phyloP scores from a whole-genome alignment of 2,113 vertebrate species.

The Alethe diademata region DNA sequence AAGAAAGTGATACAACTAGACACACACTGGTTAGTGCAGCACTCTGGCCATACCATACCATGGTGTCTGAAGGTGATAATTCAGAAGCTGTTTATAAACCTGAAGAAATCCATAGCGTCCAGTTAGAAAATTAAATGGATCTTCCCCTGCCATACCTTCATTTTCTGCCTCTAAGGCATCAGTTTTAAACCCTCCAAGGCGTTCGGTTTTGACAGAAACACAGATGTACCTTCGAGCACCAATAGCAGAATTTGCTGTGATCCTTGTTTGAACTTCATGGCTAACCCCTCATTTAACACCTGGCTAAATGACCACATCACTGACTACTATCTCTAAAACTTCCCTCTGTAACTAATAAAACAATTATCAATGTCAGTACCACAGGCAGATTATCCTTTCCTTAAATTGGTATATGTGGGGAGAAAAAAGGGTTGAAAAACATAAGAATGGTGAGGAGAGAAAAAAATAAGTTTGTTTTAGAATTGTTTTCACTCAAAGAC shows the following conservation, averaged over 20 bases:
- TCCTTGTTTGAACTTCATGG: not conserved
- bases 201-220: not conserved
- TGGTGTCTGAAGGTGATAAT: not conserved
- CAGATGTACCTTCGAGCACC: not conserved
- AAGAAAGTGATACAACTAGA: not conserved
- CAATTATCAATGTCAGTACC: not conserved
- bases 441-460: not conserved
- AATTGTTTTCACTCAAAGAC: not conserved
- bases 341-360: not conserved
- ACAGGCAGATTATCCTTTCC: not conserved
- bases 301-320: not conserved
- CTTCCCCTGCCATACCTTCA: not conserved
- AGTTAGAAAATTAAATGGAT: not conserved
- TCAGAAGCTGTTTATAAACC: not conserved
- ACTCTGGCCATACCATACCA: not conserved
- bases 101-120: not conserved
- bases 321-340: not conserved
- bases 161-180: not conserved
- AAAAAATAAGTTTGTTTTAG: not conserved
- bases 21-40: not conserved
- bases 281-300: not conserved
- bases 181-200: not conserved
- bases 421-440: accelerated
- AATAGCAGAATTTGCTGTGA: not conserved
- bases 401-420: not conserved